Evolutionary conservation across 1,140 invertebrate genomes (phyloP).

Genomic region (Aricia agestis): DNA sequence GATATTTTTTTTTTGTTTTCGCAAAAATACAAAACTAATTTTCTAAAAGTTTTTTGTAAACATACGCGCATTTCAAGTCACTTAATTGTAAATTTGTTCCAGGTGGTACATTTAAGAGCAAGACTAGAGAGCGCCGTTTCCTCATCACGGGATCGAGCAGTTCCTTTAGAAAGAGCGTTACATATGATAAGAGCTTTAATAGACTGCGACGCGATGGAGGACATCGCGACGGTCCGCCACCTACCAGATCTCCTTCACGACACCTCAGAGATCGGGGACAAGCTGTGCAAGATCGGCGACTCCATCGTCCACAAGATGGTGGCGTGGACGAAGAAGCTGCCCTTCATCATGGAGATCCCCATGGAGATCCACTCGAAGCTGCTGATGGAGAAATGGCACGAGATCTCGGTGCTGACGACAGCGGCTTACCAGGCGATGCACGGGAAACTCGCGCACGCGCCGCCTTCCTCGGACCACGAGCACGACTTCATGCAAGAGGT

Average conservation of each 20-base stretch:
- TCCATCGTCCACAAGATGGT: constrained; percentile 98
- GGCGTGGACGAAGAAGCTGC: constrained; percentile 98
- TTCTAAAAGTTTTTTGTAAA: no score
- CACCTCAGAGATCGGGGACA: constrained; percentile 92
- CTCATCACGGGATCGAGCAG: constrained; percentile 88
- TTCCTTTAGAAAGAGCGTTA: constrained; percentile 87
- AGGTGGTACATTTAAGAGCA: constrained; percentile 90
- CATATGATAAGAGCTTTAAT: constrained; percentile 93
- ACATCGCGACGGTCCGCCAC: constrained; percentile 93
- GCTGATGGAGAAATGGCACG: constrained; percentile 98
- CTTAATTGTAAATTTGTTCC: constrained; percentile 20
- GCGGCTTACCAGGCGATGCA: constrained; percentile 95
- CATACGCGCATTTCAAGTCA: no score
- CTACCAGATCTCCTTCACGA: constrained; percentile 93
- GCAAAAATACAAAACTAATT: no score
- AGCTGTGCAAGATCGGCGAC: constrained; percentile 95
- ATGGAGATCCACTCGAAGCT: constrained; percentile 96
- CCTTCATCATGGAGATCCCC: constrained; percentile 96
- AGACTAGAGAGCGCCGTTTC: constrained; percentile 90
- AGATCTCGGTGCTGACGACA: constrained; percentile 94
- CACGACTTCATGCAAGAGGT: constrained; percentile 88
- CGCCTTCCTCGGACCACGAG: constrained; percentile 75
- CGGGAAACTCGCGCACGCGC: constrained; percentile 78
- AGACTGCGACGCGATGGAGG: constrained; percentile 96
- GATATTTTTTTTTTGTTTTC: no score